Base-by-base conservation (phyloP, 2,888 invertebrate species). In the Orchestes rusci region DNA sequence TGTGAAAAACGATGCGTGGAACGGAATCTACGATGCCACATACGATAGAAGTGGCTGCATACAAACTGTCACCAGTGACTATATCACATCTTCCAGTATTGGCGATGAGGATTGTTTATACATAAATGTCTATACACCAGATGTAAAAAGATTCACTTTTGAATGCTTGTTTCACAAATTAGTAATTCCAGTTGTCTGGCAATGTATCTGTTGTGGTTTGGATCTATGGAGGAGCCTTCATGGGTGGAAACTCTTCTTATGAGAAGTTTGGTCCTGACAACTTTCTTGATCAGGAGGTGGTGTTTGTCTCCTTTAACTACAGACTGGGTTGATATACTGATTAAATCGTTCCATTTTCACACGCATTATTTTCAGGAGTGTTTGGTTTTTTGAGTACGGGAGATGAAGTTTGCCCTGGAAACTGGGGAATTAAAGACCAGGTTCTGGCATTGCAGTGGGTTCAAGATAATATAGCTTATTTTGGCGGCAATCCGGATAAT, bases 121-220 rank as follows among this genome's bases (percentile, higher is more conserved):
- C 19, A 38, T 38, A n/a, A 38, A 38, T 23, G 40, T 40, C 7
- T 40, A 33, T 16, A 40, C 40, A 16, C 32, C 40, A 12, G 16
- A 32, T 19, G 40, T 40, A 40, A 19, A 8, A n/a, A n/a, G n/a
- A n/a, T n/a, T n/a, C n/a, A n/a, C n/a, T n/a, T n/a, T n/a, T n/a
- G n/a, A n/a, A n/a, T n/a, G n/a, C n/a, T n/a, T n/a, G n/a, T n/a
- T n/a, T n/a, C n/a, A n/a, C n/a, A n/a, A n/a, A n/a, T n/a, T n/a
- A n/a, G n/a, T n/a, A n/a, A n/a, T n/a, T n/a, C n/a, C n/a, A n/a
- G n/a, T n/a, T n/a, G n/a, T n/a, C n/a, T n/a, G n/a, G n/a, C n/a
- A n/a, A n/a, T n/a, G n/a, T n/a, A n/a, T n/a, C n/a, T n/a, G 56
- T 56, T 1, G 40, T 58, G 53, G 57, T 56, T 4, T 59, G 50